Conservation (phyloP, 2,888 invertebrate species). For the Phlogophora meticulosa region DNA sequence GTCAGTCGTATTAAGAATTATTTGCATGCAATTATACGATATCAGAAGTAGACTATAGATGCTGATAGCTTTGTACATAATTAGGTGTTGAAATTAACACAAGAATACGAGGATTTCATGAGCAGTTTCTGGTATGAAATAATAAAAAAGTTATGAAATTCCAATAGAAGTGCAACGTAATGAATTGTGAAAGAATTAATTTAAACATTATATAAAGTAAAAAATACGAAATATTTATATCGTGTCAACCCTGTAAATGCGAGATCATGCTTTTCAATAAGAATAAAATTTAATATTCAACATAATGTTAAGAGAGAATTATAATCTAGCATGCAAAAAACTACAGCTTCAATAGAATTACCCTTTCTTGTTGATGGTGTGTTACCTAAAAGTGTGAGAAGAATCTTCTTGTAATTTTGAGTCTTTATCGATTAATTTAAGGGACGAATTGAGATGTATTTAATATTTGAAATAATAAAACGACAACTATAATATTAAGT, state of each 20-base stretch:
- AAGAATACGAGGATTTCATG: neutral
- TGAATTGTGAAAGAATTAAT: too few relatives aligned
- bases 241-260: conserved; percentile 19
- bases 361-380: conserved; percentile 24
- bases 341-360: conserved; percentile 21
- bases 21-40: conserved; percentile 33
- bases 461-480: conserved; percentile 10
- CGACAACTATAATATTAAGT: conserved; percentile 17
- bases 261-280: conserved; percentile 18
- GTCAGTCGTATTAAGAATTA: neutral
- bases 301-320: neutral
- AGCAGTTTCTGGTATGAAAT: too few relatives aligned
- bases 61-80: conserved; percentile 19
- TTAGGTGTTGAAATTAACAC: conserved; percentile 26
- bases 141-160: too few relatives aligned
- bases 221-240: too few relatives aligned
- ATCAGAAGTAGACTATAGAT: conserved; percentile 6
- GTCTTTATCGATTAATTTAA: neutral
- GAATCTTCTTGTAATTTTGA: neutral
- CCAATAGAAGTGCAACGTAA: too few relatives aligned
- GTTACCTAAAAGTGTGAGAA: conserved; percentile 31
- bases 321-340: conserved; percentile 7
- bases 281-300: neutral
- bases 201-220: too few relatives aligned
- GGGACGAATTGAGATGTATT: neutral